These are phyloP conservation scores for Oreamnos americanus DNA, from an alignment of 2,113 vertebrate genomes.

Conservation along the genomic window DNA sequence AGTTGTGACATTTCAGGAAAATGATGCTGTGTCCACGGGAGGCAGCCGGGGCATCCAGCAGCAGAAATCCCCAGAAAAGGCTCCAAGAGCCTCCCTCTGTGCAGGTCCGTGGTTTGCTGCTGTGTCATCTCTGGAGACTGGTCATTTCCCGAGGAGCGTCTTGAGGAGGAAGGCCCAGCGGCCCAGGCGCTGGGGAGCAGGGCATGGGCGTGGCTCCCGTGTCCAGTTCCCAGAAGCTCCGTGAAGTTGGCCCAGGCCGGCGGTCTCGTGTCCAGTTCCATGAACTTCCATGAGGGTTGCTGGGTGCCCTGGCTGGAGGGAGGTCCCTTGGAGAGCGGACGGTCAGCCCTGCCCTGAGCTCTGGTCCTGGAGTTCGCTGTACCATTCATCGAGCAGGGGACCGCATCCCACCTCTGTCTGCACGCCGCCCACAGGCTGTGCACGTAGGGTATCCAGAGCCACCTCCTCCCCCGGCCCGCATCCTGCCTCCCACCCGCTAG, in stretches of 20 bases:
- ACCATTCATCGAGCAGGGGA: rapidly evolving
- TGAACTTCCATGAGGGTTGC: rapidly evolving
- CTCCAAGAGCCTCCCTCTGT: neutral
- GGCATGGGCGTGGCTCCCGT: rapidly evolving
- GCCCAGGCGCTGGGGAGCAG: rapidly evolving
- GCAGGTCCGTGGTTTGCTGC: neutral
- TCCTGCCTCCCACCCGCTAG: rapidly evolving
- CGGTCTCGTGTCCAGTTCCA: rapidly evolving
- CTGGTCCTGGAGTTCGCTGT: neutral
- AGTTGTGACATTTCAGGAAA: neutral
- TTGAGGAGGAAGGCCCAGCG: neutral
- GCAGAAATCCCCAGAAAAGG: rapidly evolving
- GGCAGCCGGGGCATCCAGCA: rapidly evolving
- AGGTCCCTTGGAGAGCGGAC: rapidly evolving
- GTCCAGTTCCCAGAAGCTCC: rapidly evolving
- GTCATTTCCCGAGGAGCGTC: neutral
- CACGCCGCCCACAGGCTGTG: rapidly evolving
- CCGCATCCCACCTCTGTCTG: rapidly evolving
- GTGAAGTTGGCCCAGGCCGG: neutral
- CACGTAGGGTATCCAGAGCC: rapidly evolving
- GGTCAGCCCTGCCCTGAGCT: rapidly evolving
- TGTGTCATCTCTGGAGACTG: neutral
- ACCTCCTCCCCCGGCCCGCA: rapidly evolving
- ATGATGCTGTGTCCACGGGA: rapidly evolving
- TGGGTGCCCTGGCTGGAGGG: neutral